phyloP scores from a whole-genome alignment of 2,888 invertebrate genomes.

The Ctenicera cuprea region DNA sequence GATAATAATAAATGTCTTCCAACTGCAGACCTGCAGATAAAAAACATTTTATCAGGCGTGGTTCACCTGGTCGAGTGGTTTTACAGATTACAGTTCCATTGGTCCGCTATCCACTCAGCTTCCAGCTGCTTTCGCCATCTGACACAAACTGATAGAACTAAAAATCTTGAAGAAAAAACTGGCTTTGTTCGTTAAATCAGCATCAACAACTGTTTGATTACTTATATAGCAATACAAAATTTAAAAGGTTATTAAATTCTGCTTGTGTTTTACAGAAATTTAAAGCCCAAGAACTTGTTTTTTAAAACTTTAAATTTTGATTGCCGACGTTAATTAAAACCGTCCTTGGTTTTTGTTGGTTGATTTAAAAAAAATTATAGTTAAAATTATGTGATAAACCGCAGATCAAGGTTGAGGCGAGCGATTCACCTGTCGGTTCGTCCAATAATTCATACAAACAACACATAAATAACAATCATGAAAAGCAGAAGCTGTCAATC shows the following conservation, averaged over 20 bases:
- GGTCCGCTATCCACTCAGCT: neutral
- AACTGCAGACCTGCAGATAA: neutral
- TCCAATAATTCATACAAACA: slow-evolving; percentile 50
- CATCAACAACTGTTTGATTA: no score
- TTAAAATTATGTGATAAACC: slow-evolving; percentile 26
- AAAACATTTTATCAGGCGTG: neutral
- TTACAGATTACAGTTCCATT: slow-evolving; percentile 27
- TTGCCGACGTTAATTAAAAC: neutral
- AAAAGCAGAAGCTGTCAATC: slow-evolving; percentile 69
- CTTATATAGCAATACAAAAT: no score
- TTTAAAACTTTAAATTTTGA: neutral
- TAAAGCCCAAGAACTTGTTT: no score
- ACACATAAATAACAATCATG: slow-evolving; percentile 66
- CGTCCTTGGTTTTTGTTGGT: neutral
- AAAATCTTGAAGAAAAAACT: no score
- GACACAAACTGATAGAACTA: neutral
- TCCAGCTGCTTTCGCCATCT: slow-evolving; percentile 39
- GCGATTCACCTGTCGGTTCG: slow-evolving; percentile 36
- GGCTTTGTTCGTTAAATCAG: no score
- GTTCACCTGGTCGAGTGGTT: neutral
- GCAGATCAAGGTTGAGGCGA: slow-evolving; percentile 32
- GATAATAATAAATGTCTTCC: no score
- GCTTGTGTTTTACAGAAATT: no score
- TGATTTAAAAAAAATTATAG: neutral
- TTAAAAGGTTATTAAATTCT: no score